Base-by-base conservation (phyloP, 2,797 vertebrate genomes). In the Phataginus tricuspis region DNA sequence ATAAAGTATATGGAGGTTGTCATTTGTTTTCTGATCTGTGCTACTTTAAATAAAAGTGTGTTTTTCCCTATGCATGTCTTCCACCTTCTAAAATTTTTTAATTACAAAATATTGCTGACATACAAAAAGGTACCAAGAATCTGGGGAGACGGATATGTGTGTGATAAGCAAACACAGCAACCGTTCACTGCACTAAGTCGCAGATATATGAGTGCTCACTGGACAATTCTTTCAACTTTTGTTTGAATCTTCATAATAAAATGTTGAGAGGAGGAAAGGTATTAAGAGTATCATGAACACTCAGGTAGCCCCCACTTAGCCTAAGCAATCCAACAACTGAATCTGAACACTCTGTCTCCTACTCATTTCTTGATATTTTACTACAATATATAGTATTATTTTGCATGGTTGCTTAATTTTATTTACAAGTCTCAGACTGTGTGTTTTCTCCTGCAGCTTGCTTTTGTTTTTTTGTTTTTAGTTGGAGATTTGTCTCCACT, bases 191-290 rank as follows among this genome's bases (percentile, higher is more conserved):
- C 68, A 5, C 27, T 92, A 71, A 90, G 12, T 53, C 8, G 71
- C 75, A 49, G 78, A 49, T 53, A 29, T 25, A 59, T 5, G 19
- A 23, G 53, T 57, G 42, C 25, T 80, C 31, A 4, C 18, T 39
- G n/a, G 12, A 45, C 11, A 89, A 8, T 29, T 77, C 11, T 49
- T 90, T 34, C 68, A 42, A 34, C 75, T 78, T 95, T 63, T 42
- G 6, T 88, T 74, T 91, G 61, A 80, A 88, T 91, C 91, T 90
- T 88, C 59, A 21, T 69, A 74, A 59, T 79, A 86, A 92, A 92
- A 66, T 57, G 51, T 19, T 83, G 49, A 86, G 18, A 86, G 57
- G 8, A 77, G 27, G 27, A 92, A 80, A 19, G 4, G 19, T 19
- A 61, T 18, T 34, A 61, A 68, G 31, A 49, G 55, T 39, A 45